phyloP scores from a whole-genome alignment of 2,113 vertebrate genomes.

The Heloderma charlesbogerti region DNA sequence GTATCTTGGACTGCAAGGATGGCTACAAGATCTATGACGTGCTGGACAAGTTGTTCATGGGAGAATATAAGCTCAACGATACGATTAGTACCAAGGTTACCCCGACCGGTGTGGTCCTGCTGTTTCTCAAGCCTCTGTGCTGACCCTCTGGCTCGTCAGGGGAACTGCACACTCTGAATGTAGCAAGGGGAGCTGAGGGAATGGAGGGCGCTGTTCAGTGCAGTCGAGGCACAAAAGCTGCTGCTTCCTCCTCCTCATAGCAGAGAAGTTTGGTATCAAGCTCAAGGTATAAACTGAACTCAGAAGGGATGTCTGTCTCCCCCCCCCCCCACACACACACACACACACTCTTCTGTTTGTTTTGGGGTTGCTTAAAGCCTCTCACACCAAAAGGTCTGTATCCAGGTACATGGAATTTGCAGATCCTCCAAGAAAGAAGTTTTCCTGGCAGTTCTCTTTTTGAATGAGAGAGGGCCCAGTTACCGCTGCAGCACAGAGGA shows the following conservation, averaged over 20 bases:
- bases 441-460: no score
- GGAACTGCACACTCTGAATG: neutral
- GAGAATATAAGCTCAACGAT: neutral
- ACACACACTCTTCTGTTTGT: neutral
- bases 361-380: neutral
- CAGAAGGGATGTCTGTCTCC: neutral
- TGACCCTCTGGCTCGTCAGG: neutral
- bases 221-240: neutral
- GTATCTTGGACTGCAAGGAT: neutral
- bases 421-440: neutral
- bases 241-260: neutral
- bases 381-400: no score
- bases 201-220: neutral
- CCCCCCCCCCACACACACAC: no score
- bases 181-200: neutral
- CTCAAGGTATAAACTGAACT: neutral
- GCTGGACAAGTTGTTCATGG: slow-evolving; percentile 33
- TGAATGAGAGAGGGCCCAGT: no score
- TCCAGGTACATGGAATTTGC: neutral
- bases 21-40: slow-evolving; percentile 36
- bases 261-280: neutral
- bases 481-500: neutral
- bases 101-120: slow-evolving; percentile 41
- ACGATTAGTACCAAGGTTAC: neutral
- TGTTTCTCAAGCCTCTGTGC: slow-evolving; percentile 32